These are phyloP conservation scores for Taurulus bubalis DNA, from an alignment of 2,113 vertebrate genomes.

Conservation along the genomic window DNA sequence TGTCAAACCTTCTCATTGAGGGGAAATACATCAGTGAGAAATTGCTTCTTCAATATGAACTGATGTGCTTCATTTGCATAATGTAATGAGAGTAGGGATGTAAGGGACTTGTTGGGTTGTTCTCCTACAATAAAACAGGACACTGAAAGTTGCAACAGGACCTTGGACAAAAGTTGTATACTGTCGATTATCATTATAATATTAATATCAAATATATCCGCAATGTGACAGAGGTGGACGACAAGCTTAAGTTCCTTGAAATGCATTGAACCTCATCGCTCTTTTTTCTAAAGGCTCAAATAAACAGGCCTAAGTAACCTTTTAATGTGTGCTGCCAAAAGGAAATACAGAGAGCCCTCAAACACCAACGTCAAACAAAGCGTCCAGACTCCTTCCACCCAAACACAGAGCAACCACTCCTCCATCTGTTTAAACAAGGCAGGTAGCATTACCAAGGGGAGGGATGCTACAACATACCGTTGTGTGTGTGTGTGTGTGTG, in stretches of 20 bases:
- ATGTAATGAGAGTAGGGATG: too few species aligned
- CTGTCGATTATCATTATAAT: not conserved
- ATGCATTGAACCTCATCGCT: not conserved
- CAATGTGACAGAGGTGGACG: not conserved
- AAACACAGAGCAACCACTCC: slow-evolving; percentile 14
- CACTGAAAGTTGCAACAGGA: not conserved
- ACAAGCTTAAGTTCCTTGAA: not conserved
- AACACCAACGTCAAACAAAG: slow-evolving; percentile 34
- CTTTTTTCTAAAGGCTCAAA: not conserved
- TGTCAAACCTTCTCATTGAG: not conserved
- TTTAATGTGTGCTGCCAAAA: slow-evolving; percentile 1
- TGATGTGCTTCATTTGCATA: too few species aligned
- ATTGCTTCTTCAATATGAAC: not conserved
- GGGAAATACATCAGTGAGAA: not conserved
- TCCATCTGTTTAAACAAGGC: slow-evolving; percentile 24
- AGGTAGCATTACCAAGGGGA: not conserved
- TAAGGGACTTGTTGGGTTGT: too few species aligned
- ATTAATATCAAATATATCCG: not conserved
- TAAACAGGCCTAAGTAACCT: not conserved
- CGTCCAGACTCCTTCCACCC: slow-evolving; percentile 20
- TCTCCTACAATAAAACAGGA: not conserved
- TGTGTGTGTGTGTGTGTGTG: not conserved
- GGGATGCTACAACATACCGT: fast-evolving
- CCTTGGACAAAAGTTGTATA: too few species aligned
- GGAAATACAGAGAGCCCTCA: slow-evolving; percentile 16